Base-by-base conservation (phyloP, 2,888 invertebrate genomes). In the Drosophila histrio region DNA sequence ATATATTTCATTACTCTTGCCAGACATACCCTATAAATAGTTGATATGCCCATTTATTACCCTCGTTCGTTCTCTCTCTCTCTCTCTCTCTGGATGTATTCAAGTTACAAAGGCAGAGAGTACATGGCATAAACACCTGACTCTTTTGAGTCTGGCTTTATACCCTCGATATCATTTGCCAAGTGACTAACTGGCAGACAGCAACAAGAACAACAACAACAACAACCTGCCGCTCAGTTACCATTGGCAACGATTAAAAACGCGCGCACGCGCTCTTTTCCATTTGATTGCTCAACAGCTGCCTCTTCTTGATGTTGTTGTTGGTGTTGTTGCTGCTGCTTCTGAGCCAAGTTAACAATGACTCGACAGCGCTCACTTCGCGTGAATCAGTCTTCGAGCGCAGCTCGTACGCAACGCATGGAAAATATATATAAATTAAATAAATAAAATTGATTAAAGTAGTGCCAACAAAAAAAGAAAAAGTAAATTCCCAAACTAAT, bases 341-440 rank as follows among this genome's bases (percentile, higher is more conserved):
- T 53, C 38, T 67, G 67, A 80, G 88, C 88, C 85, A 71, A 73
- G 89, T 72, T 84, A 77, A 77, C 68, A 83, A 49, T 46, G 17
- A 19, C 26, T 26, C 57, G 30, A 67, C 53, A 46, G 52, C 61
- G 65, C 66, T 68, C 65, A 41, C 30, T 44, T 15, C 28, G 32
- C 59, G 70, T 84, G 87, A 90, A 76, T 90, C 91, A 90, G 90
- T 90, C 89, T 73, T 72, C 32, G 70, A 88, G 75, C 85, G 75
- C 77, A 78, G 83, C 76, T 89, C 79, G 79, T 77, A 64, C 63
- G 67, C 46, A 86, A 66, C 84, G 77, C 83, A 65, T 58, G 63
- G 34, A 30, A 43, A 28, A 39, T 19, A 56, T 57, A 6, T 32
- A 34, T 44, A 39, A 21, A 54, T n/a, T n/a, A n/a, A n/a, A n/a